Percentiles rank a stretch among this genome's conserved stretches.
phyloP scores from a whole-genome alignment of 2,797 vertebrate genomes.

The Dipus sagitta region DNA sequence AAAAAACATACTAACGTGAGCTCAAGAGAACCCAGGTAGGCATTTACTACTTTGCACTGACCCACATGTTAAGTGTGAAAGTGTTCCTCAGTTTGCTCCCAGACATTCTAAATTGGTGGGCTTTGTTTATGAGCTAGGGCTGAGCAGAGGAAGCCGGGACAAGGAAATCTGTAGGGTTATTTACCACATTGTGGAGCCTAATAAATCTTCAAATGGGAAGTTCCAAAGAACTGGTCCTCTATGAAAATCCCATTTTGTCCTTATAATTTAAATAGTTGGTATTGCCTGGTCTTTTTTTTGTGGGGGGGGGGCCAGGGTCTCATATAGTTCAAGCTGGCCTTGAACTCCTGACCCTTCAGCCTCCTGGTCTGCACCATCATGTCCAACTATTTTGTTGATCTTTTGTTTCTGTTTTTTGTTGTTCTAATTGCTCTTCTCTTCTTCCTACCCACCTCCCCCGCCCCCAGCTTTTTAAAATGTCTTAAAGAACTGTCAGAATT shows the following conservation, averaged over 20 bases:
- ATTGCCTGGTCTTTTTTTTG: neutral
- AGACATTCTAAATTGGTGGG: neutral
- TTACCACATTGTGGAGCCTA: neutral
- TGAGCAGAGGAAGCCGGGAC: neutral
- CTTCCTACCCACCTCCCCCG: fast-evolving
- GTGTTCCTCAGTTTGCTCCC: neutral
- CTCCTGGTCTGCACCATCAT: too few species aligned
- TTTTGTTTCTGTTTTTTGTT: neutral
- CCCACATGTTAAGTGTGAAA: neutral
- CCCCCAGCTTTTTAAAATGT: neutral
- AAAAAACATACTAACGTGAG: neutral
- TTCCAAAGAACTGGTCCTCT: neutral
- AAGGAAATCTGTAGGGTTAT: neutral
- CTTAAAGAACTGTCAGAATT: neutral
- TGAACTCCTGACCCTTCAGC: too few species aligned
- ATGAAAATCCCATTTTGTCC: neutral
- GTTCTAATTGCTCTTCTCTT: neutral
- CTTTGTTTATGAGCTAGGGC: neutral
- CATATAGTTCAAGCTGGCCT: too few species aligned
- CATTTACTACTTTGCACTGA: neutral
- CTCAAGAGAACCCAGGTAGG: neutral
- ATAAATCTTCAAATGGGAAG: neutral
- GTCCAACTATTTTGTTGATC: too few species aligned
- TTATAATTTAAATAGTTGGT: neutral
- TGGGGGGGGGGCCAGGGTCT: too few species aligned